Base-by-base conservation (phyloP, 2,888 invertebrate species). In the Seira musarum region DNA sequence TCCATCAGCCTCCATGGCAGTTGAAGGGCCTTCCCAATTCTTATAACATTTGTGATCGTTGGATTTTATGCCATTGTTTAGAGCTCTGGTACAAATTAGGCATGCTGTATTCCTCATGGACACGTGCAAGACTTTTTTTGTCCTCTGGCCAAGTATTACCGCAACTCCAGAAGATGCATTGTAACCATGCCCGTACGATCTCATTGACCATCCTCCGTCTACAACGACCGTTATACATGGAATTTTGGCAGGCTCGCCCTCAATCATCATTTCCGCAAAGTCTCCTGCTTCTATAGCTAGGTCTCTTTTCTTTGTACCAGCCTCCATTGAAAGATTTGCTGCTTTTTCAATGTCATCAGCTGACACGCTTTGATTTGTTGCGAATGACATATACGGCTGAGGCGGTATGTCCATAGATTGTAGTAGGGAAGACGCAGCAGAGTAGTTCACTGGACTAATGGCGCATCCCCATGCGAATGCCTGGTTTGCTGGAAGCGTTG, bases 281-380 rank as follows among this genome's bases (percentile, higher is more conserved):
- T 81, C 65, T 6, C 73, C 69, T 10, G 53, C 61, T 63, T 76
- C 72, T 8, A 76, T n/a, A 30, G 81, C 81, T 1, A 76, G 21
- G n/a, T n/a, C n/a, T n/a, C n/a, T n/a, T n/a, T n/a, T n/a, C n/a
- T n/a, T n/a, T n/a, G n/a, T n/a, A n/a, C n/a, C n/a, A n/a, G n/a
- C n/a, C n/a, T n/a, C n/a, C n/a, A n/a, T n/a, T n/a, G n/a, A n/a
- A n/a, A n/a, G n/a, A n/a, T n/a, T n/a, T n/a, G n/a, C n/a, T n/a
- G n/a, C n/a, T n/a, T n/a, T n/a, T n/a, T n/a, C n/a, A n/a, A n/a
- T n/a, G n/a, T n/a, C n/a, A n/a, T n/a, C n/a, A n/a, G n/a, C n/a
- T n/a, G n/a, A n/a, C n/a, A n/a, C n/a, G n/a, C n/a, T n/a, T n/a
- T n/a, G n/a, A n/a, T n/a, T n/a, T n/a, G n/a, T n/a, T n/a, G n/a